Evolutionary conservation across 2,888 invertebrate species (phyloP).

Genomic region (Xanthorhoe spadicearia): DNA sequence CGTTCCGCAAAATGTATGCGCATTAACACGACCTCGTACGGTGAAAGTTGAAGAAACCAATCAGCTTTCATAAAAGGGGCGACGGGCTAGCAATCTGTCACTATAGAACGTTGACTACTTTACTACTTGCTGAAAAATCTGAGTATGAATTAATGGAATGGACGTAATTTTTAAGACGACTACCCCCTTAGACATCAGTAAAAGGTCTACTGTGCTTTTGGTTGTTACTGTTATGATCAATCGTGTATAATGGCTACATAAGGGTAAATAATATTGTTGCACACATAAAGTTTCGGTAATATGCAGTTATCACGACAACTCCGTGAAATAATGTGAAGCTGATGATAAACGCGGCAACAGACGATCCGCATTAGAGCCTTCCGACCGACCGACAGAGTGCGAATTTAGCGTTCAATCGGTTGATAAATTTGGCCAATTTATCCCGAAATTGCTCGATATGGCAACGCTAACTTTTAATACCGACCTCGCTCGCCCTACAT

Average conservation of each 20-base stretch:
- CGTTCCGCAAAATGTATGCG: too few relatives aligned
- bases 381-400: conserved; percentile 45
- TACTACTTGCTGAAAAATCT: too few relatives aligned
- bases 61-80: too few relatives aligned
- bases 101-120: too few relatives aligned
- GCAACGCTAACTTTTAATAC: conserved; percentile 48
- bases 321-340: conserved; percentile 47
- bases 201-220: too few relatives aligned
- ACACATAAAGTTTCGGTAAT: neutral
- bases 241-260: neutral
- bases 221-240: too few relatives aligned
- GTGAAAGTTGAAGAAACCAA: too few relatives aligned
- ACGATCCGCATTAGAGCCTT: conserved; percentile 49
- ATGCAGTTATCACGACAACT: conserved; percentile 16
- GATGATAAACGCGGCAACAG: conserved; percentile 54
- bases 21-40: too few relatives aligned
- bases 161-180: too few relatives aligned
- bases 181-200: too few relatives aligned
- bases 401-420: conserved; percentile 62
- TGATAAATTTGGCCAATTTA: conserved; percentile 69
- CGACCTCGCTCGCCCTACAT: conserved; percentile 27
- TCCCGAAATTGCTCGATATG: conserved; percentile 66
- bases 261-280: neutral
- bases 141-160: too few relatives aligned
- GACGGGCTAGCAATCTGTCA: too few relatives aligned